These are phyloP conservation scores for Emberiza fucata DNA, from an alignment of 2,113 vertebrate species.

Conservation along the genomic window DNA sequence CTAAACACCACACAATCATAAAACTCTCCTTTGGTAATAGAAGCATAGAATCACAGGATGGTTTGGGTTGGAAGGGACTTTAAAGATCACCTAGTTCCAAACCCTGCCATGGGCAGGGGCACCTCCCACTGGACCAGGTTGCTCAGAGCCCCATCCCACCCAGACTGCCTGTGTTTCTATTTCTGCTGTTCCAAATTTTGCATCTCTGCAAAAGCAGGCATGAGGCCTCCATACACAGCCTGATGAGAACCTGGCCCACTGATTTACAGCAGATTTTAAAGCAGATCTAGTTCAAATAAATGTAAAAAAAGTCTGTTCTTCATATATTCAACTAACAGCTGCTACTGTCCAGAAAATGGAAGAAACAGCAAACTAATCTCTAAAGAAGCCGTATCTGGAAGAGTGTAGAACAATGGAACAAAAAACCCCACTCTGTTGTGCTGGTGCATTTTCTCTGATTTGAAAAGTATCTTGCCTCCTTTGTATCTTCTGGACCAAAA, in stretches of 20 bases:
- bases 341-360: not conserved
- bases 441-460: not conserved
- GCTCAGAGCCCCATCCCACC: not conserved
- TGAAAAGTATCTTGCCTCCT: not conserved
- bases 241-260: not conserved
- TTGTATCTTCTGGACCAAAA: not conserved
- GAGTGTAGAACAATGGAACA: not conserved
- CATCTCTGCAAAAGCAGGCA: not conserved
- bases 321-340: not conserved
- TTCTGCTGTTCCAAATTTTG: not conserved
- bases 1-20: not conserved
- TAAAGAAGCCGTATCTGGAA: not conserved
- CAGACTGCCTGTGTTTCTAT: not conserved
- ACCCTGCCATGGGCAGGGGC: not conserved
- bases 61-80: not conserved
- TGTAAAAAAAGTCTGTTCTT: not conserved
- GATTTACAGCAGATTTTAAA: not conserved
- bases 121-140: not conserved
- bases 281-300: not conserved
- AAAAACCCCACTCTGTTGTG: not conserved
- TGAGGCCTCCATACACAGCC: not conserved
- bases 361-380: not conserved
- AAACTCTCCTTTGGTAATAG: not conserved
- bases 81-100: not conserved
- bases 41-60: not conserved